Base-by-base conservation (phyloP, 1,140 invertebrate genomes). In the Brachionus sp. region DNA sequence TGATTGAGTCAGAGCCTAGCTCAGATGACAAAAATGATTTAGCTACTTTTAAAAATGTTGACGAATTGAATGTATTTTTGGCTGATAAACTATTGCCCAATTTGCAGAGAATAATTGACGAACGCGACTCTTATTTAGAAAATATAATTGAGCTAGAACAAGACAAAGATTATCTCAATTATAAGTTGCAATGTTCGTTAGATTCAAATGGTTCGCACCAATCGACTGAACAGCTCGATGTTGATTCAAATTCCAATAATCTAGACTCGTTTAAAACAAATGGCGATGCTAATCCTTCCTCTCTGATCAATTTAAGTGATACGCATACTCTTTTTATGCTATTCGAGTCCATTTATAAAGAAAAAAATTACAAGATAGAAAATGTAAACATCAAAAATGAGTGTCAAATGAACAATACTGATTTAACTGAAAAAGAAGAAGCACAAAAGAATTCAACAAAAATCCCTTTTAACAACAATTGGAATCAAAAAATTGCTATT, bases 401-500 rank as follows among this genome's bases (percentile, higher is more conserved):
- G 12, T 23, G 23, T 12, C 29, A 23, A n/a, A 10, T 13, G 10
- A 80, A 23, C n/a, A 66, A 42, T 62, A 10, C 13, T 12, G 19
- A 19, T n/a, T 2, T 16, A 53, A 12, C 7, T 53, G 42, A 78
- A 7, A 70, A 78, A 53, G 75, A 78, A 35, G 75, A 53, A 29
- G 29, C 35, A 9, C 13, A 62, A 12, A 80, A 80, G 62, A 57
- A 57, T 62, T 57, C 23, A 5, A 6, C 46, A 3, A 70, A 23
- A 39, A n/a, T 37, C 37, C 16, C 37, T n/a, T 9, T 70, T 39
- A 70, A 70, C 37, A 80, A 42, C 37, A 80, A 66, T 44, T 57
- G 50, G 62, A 80, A 80, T 80, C 77, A 80, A 50, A 80, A 80
- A 66, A 80, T 80, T 44, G 77, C 77, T n/a, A 82, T 82, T 42